phyloP scores from a whole-genome alignment of 2,797 vertebrate genomes.

The Pseudochirops cupreus region DNA sequence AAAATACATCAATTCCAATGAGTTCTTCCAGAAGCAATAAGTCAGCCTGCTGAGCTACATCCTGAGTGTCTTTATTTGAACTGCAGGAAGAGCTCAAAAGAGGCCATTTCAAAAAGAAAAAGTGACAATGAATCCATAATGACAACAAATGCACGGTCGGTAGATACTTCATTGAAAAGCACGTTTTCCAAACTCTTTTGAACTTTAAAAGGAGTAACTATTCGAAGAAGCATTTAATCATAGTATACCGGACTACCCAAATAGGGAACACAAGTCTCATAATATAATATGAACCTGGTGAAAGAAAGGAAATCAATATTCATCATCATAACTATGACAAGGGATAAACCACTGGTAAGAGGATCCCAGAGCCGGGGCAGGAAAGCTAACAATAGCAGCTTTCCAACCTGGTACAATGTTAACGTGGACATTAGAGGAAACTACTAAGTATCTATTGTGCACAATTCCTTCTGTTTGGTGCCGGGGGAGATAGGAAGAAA shows the following conservation, averaged over 20 bases:
- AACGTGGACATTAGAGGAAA: background rate
- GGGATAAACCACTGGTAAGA: background rate
- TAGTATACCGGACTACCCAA: background rate
- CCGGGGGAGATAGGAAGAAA: background rate
- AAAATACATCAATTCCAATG: constrained; percentile 42
- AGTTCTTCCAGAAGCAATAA: constrained; percentile 14
- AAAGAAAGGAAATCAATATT: background rate
- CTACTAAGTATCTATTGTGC: background rate
- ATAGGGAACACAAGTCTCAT: background rate
- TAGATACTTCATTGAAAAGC: background rate
- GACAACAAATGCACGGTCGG: background rate
- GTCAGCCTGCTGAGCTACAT: background rate
- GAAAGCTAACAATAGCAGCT: constrained; percentile 16
- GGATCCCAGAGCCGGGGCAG: background rate
- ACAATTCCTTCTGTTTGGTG: background rate
- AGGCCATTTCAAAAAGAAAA: background rate
- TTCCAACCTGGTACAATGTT: constrained; percentile 14
- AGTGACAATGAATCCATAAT: constrained; percentile 20
- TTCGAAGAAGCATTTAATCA: constrained; percentile 28
- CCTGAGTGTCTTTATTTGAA: background rate
- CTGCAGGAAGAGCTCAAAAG: background rate
- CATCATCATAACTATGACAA: background rate
- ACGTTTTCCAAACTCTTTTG: constrained; percentile 21
- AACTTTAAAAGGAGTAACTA: background rate
- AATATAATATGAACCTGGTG: background rate